Evolutionary conservation across 2,797 vertebrate genomes (phyloP).

Genomic region (Clarias fuscus): DNA sequence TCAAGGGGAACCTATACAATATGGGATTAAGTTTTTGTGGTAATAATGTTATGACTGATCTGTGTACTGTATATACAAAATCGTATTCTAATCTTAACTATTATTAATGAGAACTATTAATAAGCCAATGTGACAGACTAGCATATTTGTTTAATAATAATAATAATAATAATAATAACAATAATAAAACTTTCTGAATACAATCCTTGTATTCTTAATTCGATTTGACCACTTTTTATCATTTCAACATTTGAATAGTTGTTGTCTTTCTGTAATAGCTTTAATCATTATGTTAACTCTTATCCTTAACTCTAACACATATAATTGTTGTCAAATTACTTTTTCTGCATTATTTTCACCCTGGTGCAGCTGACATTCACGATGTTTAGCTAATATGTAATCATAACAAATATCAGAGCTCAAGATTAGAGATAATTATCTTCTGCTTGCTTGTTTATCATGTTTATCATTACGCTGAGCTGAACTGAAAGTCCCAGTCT

Average conservation of each 20-base stretch:
- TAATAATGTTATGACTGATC: too few relatives aligned
- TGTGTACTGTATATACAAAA: neutral
- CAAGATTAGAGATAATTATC: constrained; percentile 14
- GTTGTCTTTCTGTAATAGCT: neutral
- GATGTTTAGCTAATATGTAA: neutral
- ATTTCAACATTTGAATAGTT: neutral
- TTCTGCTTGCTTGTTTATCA: constrained; percentile 1
- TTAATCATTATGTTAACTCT: neutral
- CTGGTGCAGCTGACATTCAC: neutral
- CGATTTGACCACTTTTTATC: neutral
- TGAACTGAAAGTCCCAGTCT: neutral
- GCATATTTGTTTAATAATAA: neutral
- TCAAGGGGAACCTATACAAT: too few relatives aligned
- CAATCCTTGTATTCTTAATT: neutral
- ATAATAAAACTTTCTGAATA: neutral
- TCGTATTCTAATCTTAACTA: neutral
- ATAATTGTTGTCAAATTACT: neutral
- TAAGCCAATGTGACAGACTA: neutral
- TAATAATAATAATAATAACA: neutral
- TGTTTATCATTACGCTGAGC: constrained; percentile 4
- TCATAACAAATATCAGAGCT: constrained; percentile 3
- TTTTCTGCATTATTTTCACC: constrained; percentile 1
- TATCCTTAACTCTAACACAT: neutral
- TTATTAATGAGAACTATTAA: neutral
- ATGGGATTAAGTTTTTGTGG: too few relatives aligned